phyloP scores from a whole-genome alignment of 2,797 vertebrate species.

The Anabas testudineus region DNA sequence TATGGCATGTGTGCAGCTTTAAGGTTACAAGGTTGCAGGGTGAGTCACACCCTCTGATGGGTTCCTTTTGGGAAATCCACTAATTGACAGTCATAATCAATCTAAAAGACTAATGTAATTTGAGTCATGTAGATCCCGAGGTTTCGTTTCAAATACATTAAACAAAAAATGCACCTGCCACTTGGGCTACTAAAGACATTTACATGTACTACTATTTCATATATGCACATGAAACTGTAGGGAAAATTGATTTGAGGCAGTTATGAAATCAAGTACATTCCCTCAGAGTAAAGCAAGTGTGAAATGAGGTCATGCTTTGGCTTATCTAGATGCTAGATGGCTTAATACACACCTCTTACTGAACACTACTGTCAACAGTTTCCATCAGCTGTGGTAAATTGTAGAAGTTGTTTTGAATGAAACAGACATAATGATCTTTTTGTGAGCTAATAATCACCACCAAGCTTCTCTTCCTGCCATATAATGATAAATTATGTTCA shows the following conservation, averaged over 20 bases:
- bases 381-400: background rate
- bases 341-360: slow-evolving; percentile 31
- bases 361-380: background rate
- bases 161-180: slow-evolving; percentile 14
- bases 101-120: slow-evolving; percentile 21
- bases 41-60: slow-evolving; percentile 56
- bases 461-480: background rate
- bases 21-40: slow-evolving; percentile 32
- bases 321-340: slow-evolving; percentile 56
- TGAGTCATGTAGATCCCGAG: slow-evolving; percentile 53
- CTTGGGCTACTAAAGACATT: slow-evolving; percentile 18
- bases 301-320: slow-evolving; percentile 59
- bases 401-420: background rate
- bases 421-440: background rate
- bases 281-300: slow-evolving; percentile 32
- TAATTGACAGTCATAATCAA: slow-evolving; percentile 55
- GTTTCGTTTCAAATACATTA: slow-evolving; percentile 43
- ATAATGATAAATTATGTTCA: background rate
- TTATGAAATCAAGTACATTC: slow-evolving; percentile 71
- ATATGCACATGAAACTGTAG: slow-evolving; percentile 18
- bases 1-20: slow-evolving; percentile 15
- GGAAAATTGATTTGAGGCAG: slow-evolving; percentile 40
- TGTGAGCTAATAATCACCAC: background rate
- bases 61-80: slow-evolving; percentile 61
- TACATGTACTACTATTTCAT: slow-evolving; percentile 32